A percentile compares a stretch with the other conserved stretches of the same genome.
Evolutionary conservation across 2,888 invertebrate genomes (phyloP).

Genomic region (Stratiomys singularior): DNA sequence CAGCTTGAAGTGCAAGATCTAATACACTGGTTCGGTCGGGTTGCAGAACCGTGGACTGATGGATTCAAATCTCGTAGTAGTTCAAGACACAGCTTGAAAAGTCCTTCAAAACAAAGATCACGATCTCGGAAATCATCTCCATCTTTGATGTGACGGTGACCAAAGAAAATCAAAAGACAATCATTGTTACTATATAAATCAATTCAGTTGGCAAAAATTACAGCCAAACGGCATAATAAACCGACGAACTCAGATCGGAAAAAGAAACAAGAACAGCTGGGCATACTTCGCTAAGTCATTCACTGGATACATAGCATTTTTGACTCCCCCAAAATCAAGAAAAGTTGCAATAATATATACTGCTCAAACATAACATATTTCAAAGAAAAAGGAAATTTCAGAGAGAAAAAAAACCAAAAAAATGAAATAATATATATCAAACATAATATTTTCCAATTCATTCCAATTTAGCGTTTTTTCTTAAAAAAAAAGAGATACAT

Average conservation of each 20-base stretch:
- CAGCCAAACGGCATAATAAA: background rate
- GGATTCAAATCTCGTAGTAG: slow-evolving; percentile 54
- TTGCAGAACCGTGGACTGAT: slow-evolving; percentile 62
- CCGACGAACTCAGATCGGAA: background rate
- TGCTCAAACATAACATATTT: background rate
- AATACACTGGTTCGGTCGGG: slow-evolving; percentile 62
- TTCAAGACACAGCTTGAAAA: slow-evolving; percentile 60
- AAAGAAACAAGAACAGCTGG: background rate
- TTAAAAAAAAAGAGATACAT: slow-evolving; percentile 18
- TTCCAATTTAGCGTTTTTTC: slow-evolving; percentile 25
- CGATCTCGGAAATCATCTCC: slow-evolving; percentile 62
- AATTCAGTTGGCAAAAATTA: background rate
- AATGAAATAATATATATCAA: background rate
- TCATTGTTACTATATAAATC: slow-evolving; percentile 20
- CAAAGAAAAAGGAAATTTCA: background rate
- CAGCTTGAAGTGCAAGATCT: slow-evolving; percentile 62
- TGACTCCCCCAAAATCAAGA: slow-evolving; percentile 1
- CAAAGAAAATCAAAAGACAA: slow-evolving; percentile 47
- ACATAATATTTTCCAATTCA: slow-evolving; percentile 32
- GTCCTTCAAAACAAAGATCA: slow-evolving; percentile 61
- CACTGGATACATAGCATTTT: slow-evolving; percentile 2
- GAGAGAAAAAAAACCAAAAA: background rate
- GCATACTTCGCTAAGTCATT: slow-evolving; percentile 1
- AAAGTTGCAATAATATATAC: slow-evolving; percentile 11
- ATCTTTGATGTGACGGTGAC: slow-evolving; percentile 60